Base-by-base conservation (phyloP, 2,113 vertebrate genomes). In the Platysteira castanea region DNA sequence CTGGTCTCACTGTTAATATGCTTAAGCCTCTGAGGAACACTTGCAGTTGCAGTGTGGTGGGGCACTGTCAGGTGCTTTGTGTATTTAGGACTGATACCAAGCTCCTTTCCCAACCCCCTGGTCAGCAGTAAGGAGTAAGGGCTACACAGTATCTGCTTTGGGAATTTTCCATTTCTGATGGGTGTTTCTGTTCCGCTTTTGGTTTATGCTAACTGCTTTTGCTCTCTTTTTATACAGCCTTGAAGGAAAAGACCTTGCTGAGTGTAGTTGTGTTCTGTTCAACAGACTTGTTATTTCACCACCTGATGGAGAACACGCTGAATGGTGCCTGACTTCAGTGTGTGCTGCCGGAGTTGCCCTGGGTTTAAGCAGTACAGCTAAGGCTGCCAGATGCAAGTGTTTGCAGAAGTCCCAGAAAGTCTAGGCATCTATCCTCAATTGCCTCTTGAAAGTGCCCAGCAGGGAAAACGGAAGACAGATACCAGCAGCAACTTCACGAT, bases 221-320 rank as follows among this genome's bases (percentile, higher is more conserved):
- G 8, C 68, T 78, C 63, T 88, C 33, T 42, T 84, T 21, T 60
- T 84, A 23, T 7, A 42, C 1, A 28, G 33, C 6, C 24, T 76
- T 67, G 20, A 87, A 95, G 47, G 44, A 84, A 59, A 91, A 84
- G 27, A 71, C 57, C 44, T 92, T 81, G 44, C 22, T 78, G 30
- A 75, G 11, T 31, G 15, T n/a, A 68, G 44, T 0, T 75, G 24
- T 17, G 5, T 60, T 47, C 44, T 87, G 87, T 78, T 64, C 56
- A 47, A 59, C 21, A 68, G 64, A 52, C 81, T 53, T 74, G 18
- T 75, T 69, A n/a, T 67, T 90, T 69, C 56, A 84, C 27, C 44
- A 56, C 35, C 35, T 78, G 68, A 81, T 37, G 31, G 33, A 44
- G 71, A 28, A n/a, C 39, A 13, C 3, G 3, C 50, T 92, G 85